A percentile compares a stretch with the other conserved stretches of the same genome.
Evolutionary conservation across 2,888 invertebrate genomes (phyloP).

Genomic region (Lasioglossum pauxillum): DNA sequence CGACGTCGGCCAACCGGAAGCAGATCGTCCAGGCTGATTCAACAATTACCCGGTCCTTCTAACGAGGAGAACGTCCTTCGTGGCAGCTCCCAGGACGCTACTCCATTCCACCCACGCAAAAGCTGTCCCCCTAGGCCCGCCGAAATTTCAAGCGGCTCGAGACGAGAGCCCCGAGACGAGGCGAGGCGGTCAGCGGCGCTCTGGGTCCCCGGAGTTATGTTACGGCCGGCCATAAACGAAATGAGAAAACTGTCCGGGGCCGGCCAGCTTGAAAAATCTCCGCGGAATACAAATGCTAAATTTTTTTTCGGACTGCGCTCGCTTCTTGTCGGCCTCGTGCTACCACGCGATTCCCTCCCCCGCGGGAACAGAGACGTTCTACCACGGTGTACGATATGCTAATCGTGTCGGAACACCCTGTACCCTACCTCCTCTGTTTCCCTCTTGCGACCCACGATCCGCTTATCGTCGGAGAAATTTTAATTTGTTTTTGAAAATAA

Average conservation of each 20-base stretch:
- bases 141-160: slow-evolving; percentile 44
- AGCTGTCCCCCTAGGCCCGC: slow-evolving; percentile 40
- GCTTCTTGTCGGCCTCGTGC: slow-evolving; percentile 60
- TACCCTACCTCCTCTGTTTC: too few species aligned
- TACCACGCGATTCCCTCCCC: slow-evolving; percentile 37
- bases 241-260: slow-evolving; percentile 82
- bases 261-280: slow-evolving; percentile 80
- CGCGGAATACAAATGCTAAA: slow-evolving; percentile 83
- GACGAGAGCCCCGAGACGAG: not conserved
- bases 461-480: not conserved
- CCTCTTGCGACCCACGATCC: not conserved
- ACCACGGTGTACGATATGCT: slow-evolving; percentile 8
- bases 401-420: not conserved
- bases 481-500: not conserved
- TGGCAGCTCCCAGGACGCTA: slow-evolving; percentile 48
- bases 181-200: slow-evolving; percentile 60
- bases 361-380: slow-evolving; percentile 15
- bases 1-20: not conserved
- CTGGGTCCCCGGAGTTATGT: slow-evolving; percentile 78
- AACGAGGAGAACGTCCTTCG: slow-evolving; percentile 35
- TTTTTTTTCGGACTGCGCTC: slow-evolving; percentile 65
- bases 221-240: slow-evolving; percentile 82
- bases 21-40: not conserved
- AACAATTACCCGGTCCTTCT: slow-evolving; percentile 22
- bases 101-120: slow-evolving; percentile 61